phyloP scores from a whole-genome alignment of 2,797 vertebrate species.

The Peromyscus aztecus region DNA sequence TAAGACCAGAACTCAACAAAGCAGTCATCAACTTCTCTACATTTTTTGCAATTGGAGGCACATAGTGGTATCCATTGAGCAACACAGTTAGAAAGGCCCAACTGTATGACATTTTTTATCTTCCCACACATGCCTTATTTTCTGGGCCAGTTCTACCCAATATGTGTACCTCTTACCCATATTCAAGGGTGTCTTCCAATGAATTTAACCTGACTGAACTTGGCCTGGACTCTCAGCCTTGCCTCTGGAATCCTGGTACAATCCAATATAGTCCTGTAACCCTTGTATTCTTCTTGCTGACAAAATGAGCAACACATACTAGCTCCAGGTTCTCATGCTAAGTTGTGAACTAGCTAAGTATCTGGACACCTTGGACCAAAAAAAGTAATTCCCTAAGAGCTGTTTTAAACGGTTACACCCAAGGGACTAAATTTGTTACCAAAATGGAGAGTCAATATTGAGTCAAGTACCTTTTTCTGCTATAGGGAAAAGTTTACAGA shows the following conservation, averaged over 20 bases:
- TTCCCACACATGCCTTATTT: no score
- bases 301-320: background rate
- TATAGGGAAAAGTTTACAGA: background rate
- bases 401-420: background rate
- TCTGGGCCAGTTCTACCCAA: background rate
- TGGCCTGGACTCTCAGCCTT: no score
- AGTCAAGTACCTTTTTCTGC: background rate
- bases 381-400: background rate
- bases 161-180: background rate
- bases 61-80: background rate
- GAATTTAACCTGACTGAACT: background rate
- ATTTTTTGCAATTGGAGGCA: background rate
- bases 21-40: background rate
- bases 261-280: background rate
- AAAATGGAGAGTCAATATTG: background rate
- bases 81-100: background rate
- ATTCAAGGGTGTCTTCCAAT: no score
- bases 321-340: background rate
- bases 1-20: background rate
- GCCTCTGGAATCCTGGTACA: background rate
- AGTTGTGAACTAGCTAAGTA: background rate
- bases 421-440: background rate
- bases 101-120: background rate
- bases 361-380: background rate
- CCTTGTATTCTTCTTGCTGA: background rate